Percentiles rank a stretch among this genome's conserved stretches.
Evolutionary conservation across 2,888 invertebrate species (phyloP).

Genomic region (Pristionchus entomophagus): DNA sequence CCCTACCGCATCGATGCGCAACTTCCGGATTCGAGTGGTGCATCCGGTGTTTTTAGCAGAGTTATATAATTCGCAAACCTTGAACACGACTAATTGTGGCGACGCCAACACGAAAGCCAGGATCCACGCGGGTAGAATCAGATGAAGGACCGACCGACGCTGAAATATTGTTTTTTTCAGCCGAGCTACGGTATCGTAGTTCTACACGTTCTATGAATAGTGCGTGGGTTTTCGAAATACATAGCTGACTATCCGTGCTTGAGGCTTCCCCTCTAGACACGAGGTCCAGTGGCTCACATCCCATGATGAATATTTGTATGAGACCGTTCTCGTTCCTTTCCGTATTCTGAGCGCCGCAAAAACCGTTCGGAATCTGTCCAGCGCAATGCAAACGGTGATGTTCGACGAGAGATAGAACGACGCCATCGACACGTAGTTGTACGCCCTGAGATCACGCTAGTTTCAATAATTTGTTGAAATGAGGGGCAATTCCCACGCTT

Average conservation of each 20-base stretch:
- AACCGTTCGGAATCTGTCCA: slow-evolving; percentile 73
- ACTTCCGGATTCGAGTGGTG: too few relatives aligned
- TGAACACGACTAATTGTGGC: slow-evolving; percentile 65
- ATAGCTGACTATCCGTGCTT: too few relatives aligned
- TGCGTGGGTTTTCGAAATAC: too few relatives aligned
- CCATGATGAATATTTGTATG: too few relatives aligned
- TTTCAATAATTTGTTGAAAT: not conserved
- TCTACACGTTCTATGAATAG: too few relatives aligned
- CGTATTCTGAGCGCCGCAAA: slow-evolving; percentile 62
- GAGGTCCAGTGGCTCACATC: too few relatives aligned
- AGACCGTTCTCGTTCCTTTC: not conserved
- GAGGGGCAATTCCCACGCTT: not conserved
- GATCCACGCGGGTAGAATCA: slow-evolving; percentile 58
- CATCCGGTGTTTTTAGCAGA: too few relatives aligned
- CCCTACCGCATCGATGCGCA: too few relatives aligned
- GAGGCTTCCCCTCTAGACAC: too few relatives aligned
- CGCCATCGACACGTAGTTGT: slow-evolving; percentile 71
- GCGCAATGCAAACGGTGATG: slow-evolving; percentile 73
- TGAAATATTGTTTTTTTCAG: too few relatives aligned
- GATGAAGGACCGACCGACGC: not conserved
- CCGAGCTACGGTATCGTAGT: too few relatives aligned
- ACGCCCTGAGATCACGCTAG: slow-evolving; percentile 35
- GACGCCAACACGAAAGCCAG: slow-evolving; percentile 63
- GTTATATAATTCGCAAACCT: too few relatives aligned
- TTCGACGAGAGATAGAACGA: slow-evolving; percentile 73